These are phyloP conservation scores for Melanerpes aurifrons DNA, from an alignment of 2,113 vertebrate species.

Conservation along the genomic window DNA sequence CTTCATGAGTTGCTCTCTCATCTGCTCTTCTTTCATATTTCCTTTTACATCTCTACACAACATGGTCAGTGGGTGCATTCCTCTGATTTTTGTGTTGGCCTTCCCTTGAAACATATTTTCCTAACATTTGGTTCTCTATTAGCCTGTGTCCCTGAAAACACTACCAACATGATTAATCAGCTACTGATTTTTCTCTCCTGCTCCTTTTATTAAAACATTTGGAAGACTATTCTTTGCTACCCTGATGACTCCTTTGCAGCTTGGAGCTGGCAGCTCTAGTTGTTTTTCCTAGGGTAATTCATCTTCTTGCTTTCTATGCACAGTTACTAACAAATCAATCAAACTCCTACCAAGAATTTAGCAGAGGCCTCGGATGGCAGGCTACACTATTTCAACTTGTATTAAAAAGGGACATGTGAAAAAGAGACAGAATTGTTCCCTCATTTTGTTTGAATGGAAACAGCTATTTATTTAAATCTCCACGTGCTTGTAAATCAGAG, in stretches of 20 bases:
- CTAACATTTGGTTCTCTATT: slow-evolving; percentile 46
- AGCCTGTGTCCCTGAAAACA: slow-evolving; percentile 34
- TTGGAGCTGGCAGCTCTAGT: not conserved
- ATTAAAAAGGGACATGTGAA: not conserved
- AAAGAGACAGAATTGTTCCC: not conserved
- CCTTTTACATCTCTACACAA: not conserved
- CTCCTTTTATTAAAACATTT: slow-evolving; percentile 17
- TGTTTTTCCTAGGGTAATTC: slow-evolving; percentile 37
- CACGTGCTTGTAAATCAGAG: not conserved
- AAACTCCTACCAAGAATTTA: not conserved
- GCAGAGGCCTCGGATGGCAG: not conserved
- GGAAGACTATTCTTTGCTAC: slow-evolving; percentile 26
- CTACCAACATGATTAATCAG: slow-evolving; percentile 33
- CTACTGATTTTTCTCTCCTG: slow-evolving; percentile 36
- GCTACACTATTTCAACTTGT: not conserved
- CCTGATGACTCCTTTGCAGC: not conserved
- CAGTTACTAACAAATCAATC: slow-evolving; percentile 38
- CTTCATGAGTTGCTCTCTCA: not conserved
- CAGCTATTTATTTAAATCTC: not conserved
- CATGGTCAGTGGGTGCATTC: not conserved
- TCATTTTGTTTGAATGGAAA: not conserved
- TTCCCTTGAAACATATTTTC: slow-evolving; percentile 25
- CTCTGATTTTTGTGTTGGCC: slow-evolving; percentile 16
- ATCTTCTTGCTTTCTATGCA: slow-evolving; percentile 28
- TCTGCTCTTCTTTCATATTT: not conserved